Evolutionary conservation across 1,140 invertebrate genomes (phyloP).

Genomic region (Trachelipus rathkii): DNA sequence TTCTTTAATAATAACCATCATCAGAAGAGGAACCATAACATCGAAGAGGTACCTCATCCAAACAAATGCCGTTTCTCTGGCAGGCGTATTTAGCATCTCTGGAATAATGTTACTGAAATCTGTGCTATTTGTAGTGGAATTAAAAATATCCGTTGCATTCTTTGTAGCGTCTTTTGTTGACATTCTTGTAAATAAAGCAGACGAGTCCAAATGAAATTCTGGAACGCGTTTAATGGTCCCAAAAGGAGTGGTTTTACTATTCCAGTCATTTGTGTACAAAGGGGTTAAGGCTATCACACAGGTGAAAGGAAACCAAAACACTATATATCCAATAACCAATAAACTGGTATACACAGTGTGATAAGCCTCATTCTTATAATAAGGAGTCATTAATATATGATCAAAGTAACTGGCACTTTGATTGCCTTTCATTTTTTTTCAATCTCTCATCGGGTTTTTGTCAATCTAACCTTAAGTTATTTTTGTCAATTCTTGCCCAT

Average conservation of each 20-base stretch:
- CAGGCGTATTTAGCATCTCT: slow-evolving; percentile 28
- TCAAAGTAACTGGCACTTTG: slow-evolving; percentile 40
- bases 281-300: slow-evolving; percentile 29
- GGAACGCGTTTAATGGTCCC: no score
- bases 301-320: slow-evolving; percentile 38
- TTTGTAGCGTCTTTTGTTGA: no score
- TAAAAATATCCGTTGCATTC: neutral
- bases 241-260: slow-evolving; percentile 25
- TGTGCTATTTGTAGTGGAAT: neutral
- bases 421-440: slow-evolving; percentile 39
- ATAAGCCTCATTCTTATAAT: slow-evolving; percentile 40
- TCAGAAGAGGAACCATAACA: slow-evolving; percentile 36
- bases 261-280: slow-evolving; percentile 37
- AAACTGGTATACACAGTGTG: slow-evolving; percentile 24
- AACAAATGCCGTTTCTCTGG: slow-evolving; percentile 37
- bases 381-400: slow-evolving; percentile 42
- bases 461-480: no score
- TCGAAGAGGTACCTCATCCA: slow-evolving; percentile 38
- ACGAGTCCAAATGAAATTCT: no score
- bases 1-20: slow-evolving; percentile 33
- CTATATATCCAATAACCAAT: slow-evolving; percentile 24
- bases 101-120: slow-evolving; percentile 25
- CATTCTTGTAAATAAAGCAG: no score
- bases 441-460: no score
- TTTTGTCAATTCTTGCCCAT: no score